Base-by-base conservation (phyloP, 2,888 invertebrate genomes). In the Orthonychiurus folsomi region DNA sequence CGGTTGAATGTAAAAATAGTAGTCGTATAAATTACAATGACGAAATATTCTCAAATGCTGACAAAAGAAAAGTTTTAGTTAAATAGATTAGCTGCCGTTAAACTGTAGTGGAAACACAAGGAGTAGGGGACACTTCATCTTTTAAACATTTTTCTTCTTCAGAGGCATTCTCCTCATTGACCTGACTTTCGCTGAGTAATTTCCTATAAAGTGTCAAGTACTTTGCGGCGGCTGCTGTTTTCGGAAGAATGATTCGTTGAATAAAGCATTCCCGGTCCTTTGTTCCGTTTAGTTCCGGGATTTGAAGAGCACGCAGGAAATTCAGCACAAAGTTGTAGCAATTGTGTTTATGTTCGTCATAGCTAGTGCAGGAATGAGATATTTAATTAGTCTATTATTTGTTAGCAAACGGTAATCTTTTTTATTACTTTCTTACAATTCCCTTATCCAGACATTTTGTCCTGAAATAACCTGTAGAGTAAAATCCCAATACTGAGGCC, bases 261-360 rank as follows among this genome's bases (percentile, higher is more conserved):
- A 91, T 92, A 78, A 92, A 88, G 26, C 80, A 79, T 63, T 86
- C 87, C 69, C 86, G 78, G 70, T 77, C 84, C 12, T 79, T 78
- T 21, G 88, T 86, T 71, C 84, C 82, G 60, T 86, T 86, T 50
- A 89, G 79, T 70, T 83, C 83, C 5, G 84, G 85, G 74, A 87
- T 86, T 70, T 85, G 83, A 20, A 93, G 80, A 50, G 83, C 82
- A 74, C 84, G 82, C 61, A 93, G 78, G 77, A 92, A 92, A 47
- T 86, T 84, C 64, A 92, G 79, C 12, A 92, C 89, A 78, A 93
- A 93, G 54, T 86, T 86, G 75, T 90, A 92, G 76, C 93, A 93
- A 77, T 93, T 93, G 78, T 88, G 84, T 54, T 81, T 80, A 67
- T 84, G 83, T 78, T 88, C 87, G 74, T 87, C 80, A 76, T 93